Evolutionary conservation across 2,113 vertebrate species (phyloP).

Genomic region (Herpailurus yagouaroundi): DNA sequence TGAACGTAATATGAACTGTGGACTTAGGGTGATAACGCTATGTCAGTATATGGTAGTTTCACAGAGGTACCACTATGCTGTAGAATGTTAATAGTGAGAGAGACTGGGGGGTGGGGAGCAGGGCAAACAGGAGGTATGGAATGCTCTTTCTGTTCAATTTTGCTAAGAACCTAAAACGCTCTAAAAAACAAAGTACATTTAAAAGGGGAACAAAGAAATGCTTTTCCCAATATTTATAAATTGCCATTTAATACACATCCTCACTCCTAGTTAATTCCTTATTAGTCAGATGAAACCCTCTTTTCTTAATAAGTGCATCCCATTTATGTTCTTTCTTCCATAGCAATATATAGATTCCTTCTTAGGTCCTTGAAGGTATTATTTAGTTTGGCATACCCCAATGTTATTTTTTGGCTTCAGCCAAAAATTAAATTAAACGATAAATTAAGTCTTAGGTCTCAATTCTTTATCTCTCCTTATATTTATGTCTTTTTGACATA

Average conservation of each 20-base stretch:
- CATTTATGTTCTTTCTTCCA: neutral
- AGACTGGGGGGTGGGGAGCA: neutral
- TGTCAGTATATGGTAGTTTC: neutral
- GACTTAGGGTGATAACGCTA: neutral
- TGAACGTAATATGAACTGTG: neutral
- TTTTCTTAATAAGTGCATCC: neutral
- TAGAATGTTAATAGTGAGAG: neutral
- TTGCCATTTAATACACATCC: neutral
- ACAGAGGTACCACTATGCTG: neutral
- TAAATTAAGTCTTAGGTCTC: neutral
- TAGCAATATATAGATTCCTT: neutral
- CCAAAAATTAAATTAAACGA: too few species aligned
- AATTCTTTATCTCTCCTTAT: neutral
- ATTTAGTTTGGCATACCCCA: neutral
- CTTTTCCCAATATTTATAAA: neutral
- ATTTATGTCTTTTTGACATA: neutral
- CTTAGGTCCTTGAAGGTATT: neutral
- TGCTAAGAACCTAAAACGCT: neutral
- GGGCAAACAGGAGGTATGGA: neutral
- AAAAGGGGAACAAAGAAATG: neutral
- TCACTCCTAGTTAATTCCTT: neutral
- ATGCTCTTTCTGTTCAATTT: neutral
- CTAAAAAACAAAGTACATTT: neutral
- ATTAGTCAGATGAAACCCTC: neutral
- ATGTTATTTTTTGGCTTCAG: neutral